A percentile compares a stretch with the other conserved stretches of the same genome.
Evolutionary conservation across 2,888 invertebrate species (phyloP).

Genomic region (Julus scandinavius): DNA sequence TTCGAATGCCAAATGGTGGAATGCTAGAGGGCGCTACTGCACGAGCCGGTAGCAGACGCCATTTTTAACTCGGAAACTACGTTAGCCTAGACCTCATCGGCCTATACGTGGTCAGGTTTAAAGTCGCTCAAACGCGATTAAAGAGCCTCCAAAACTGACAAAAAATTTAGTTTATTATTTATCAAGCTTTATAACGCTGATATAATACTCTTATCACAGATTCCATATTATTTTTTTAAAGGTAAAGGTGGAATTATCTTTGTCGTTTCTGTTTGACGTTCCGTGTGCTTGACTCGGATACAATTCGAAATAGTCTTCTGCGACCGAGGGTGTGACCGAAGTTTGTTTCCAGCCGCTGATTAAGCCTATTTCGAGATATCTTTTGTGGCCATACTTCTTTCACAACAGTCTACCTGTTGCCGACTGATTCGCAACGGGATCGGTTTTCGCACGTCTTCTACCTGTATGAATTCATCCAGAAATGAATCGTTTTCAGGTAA

Average conservation of each 20-base stretch:
- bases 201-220: neutral
- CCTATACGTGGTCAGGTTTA: neutral
- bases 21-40: slow-evolving; percentile 9
- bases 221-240: no score
- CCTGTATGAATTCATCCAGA: slow-evolving; percentile 44
- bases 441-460: neutral
- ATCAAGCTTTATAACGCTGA: neutral
- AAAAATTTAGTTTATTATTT: neutral
- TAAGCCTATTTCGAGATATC: slow-evolving; percentile 26
- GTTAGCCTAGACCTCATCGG: neutral
- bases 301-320: neutral
- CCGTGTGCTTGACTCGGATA: neutral
- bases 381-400: neutral
- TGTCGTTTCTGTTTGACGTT: neutral
- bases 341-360: slow-evolving; percentile 12
- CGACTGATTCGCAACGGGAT: neutral
- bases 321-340: neutral
- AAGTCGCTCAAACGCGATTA: neutral
- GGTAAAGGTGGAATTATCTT: no score
- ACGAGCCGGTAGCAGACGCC: neutral
- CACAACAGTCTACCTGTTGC: neutral
- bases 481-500: slow-evolving; percentile 53
- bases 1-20: neutral
- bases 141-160: neutral
- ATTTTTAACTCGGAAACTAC: neutral